A percentile compares a stretch with the other conserved stretches of the same genome.
Evolutionary conservation across 2,888 invertebrate genomes (phyloP).

Genomic region (Didymodactylos carnosus): DNA sequence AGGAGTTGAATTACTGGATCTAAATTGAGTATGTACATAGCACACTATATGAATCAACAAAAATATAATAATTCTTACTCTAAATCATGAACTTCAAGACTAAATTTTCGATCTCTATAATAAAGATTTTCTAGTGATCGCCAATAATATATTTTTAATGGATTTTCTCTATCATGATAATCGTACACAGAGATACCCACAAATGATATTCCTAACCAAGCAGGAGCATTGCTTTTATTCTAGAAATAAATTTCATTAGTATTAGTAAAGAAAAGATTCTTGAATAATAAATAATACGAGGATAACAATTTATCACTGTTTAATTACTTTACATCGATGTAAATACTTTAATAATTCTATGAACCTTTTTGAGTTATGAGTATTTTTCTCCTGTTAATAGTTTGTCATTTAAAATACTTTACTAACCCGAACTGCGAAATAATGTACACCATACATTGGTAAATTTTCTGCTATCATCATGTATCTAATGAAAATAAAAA

Average conservation of each 20-base stretch:
- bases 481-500: conserved; percentile 29
- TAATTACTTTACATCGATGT: too few species aligned
- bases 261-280: too few species aligned
- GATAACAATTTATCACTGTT: too few species aligned
- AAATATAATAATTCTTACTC: conserved; percentile 33
- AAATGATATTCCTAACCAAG: conserved; percentile 39
- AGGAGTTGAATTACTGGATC: background rate
- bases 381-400: too few species aligned
- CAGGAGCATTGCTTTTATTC: conserved; percentile 36
- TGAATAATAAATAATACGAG: too few species aligned
- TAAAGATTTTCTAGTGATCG: conserved; percentile 41
- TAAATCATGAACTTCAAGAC: conserved; percentile 40
- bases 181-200: conserved; percentile 40
- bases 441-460: conserved; percentile 41
- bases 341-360: too few species aligned
- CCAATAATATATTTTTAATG: conserved; percentile 39
- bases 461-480: conserved; percentile 38
- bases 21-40: too few species aligned
- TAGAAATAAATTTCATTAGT: conserved; percentile 20
- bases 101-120: conserved; percentile 41
- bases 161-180: conserved; percentile 35
- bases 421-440: conserved; percentile 22
- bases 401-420: too few species aligned
- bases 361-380: too few species aligned
- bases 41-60: background rate